phyloP scores from a whole-genome alignment of 2,797 vertebrate genomes.

The Carcharodon carcharias region DNA sequence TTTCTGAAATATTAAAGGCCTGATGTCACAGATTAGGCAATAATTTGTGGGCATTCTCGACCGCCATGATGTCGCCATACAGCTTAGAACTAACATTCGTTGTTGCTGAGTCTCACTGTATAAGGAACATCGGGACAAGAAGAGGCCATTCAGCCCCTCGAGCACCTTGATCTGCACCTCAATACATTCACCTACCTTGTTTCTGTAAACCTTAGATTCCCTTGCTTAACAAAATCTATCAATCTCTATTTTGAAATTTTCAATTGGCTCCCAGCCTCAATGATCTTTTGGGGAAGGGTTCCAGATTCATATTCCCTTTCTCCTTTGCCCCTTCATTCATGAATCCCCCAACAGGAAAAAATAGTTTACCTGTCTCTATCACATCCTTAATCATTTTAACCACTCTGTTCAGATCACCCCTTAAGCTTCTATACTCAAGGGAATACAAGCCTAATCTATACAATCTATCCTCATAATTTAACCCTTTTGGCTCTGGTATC shows the following conservation, averaged over 20 bases:
- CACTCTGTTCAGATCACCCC: neutral
- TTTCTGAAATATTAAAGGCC: slow-evolving; percentile 38
- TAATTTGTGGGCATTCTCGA: slow-evolving; percentile 35
- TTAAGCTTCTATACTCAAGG: neutral
- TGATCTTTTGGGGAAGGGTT: neutral
- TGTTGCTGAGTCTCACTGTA: neutral
- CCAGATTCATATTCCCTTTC: neutral
- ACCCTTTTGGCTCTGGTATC: slow-evolving; percentile 12
- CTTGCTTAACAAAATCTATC: neutral
- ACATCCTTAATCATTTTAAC: neutral
- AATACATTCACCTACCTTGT: neutral
- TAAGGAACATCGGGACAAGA: neutral
- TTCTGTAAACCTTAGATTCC: neutral
- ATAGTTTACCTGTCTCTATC: neutral
- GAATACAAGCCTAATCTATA: neutral
- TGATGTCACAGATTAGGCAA: slow-evolving; percentile 26
- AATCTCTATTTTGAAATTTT: neutral
- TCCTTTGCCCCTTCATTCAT: neutral
- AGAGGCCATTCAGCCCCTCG: neutral
- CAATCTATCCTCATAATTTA: neutral
- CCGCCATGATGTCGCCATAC: neutral
- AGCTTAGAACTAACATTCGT: slow-evolving; percentile 32
- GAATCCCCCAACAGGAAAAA: neutral
- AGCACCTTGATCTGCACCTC: neutral
- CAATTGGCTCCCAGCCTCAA: neutral